Evolutionary conservation across 1,140 invertebrate species (phyloP).

Genomic region (Lamellibrachia luymesi): DNA sequence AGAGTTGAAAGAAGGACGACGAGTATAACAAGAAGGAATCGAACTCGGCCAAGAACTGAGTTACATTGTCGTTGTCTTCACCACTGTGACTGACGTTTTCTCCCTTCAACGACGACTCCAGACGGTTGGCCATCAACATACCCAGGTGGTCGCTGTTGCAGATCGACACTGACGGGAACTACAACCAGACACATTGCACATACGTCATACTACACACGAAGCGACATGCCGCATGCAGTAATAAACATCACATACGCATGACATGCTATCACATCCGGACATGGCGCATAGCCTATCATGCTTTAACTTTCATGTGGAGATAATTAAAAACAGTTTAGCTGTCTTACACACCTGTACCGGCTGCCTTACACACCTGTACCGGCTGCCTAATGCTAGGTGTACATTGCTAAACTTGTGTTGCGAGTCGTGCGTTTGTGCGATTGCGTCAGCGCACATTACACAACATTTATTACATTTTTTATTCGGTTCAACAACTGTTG

Average conservation of each 20-base stretch:
- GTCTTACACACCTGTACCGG: neutral
- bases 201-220: neutral
- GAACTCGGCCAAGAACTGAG: slow-evolving; percentile 2
- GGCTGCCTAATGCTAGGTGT: neutral
- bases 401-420: too few species aligned
- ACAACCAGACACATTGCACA: neutral
- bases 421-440: too few species aligned
- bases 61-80: slow-evolving; percentile 6
- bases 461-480: too few species aligned
- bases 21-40: neutral
- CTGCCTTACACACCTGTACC: neutral
- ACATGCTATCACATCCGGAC: too few species aligned
- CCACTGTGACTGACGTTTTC: neutral
- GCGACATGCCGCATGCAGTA: too few species aligned
- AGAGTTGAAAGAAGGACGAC: neutral
- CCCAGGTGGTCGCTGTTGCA: slow-evolving; percentile 28
- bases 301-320: too few species aligned
- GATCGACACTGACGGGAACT: slow-evolving; percentile 28
- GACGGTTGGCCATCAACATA: slow-evolving; percentile 10
- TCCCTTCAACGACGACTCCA: slow-evolving; percentile 19
- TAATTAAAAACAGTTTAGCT: neutral
- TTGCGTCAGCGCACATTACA: too few species aligned
- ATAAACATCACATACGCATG: too few species aligned
- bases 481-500: too few species aligned
- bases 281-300: too few species aligned